Base-by-base conservation (phyloP, 2,888 invertebrate genomes). In the Anaspis maculata region DNA sequence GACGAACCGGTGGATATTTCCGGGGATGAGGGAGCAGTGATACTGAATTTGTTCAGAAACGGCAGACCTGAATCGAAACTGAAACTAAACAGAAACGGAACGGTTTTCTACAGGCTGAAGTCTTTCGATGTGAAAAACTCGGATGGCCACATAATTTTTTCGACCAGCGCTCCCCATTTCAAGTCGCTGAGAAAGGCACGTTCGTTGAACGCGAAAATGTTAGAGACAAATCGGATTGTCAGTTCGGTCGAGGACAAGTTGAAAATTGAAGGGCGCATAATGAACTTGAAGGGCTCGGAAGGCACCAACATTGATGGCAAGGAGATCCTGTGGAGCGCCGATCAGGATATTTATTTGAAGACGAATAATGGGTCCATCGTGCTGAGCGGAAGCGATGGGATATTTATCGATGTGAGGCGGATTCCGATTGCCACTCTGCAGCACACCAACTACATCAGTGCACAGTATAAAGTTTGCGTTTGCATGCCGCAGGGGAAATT, bases 401-500 rank as follows among this genome's bases (percentile, higher is more conserved):
- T 85, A 0, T 77, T 69, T 30, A 66, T 90, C 0, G 82, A 87
- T 51, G 73, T 82, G 0, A 73, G 79, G 25, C 77, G 76, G 42
- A 67, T 88, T 10, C 86, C 87, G 0, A 73, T 82, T 27, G 82
- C 78, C 5, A 67, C 70, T 3, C 64, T 71, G 12, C 56, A 59
- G 13, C 58, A 53, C 35, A 58, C 53, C 9, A 59, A 54, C 19
- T 51, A 49, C 25, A 34, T 60, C 3, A 61, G 65, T 36, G 64
- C 76, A 0, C 88, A 90, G 57, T 91, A 80, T 51, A 90, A 91
- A 60, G 74, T 92, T 1, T 92, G 91, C 49, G 81, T 90, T 1
- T 91, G 91, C 54, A 88, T 89, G 85, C 90, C 90, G 0, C 79
- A 83, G 43, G 91, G 90, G 0, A 83, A 83, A 49, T 59, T 92